A percentile compares a stretch with the other conserved stretches of the same genome.
Conservation (phyloP, 2,888 invertebrate genomes). For the Pterostichus madidus region DNA sequence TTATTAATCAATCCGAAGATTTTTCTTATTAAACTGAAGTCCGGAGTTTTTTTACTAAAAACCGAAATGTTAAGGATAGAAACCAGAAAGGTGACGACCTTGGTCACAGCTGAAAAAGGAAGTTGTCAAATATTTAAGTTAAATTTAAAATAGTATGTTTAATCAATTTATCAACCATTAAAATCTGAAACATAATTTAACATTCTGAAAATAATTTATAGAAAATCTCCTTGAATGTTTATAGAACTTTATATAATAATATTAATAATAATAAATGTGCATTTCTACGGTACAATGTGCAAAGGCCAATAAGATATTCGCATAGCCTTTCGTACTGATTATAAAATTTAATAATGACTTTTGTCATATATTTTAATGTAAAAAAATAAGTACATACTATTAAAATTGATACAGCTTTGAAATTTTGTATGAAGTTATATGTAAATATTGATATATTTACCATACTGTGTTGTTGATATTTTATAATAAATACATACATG, state of each 20-base stretch:
- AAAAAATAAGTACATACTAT: slow-evolving; percentile 36
- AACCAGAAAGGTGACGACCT: no score
- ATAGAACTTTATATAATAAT: slow-evolving; percentile 36
- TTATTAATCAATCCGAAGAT: no score
- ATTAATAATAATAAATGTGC: slow-evolving; percentile 26
- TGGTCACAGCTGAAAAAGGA: no score
- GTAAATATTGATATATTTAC: slow-evolving; percentile 65
- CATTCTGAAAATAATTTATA: neutral
- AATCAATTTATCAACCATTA: no score
- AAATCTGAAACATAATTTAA: neutral
- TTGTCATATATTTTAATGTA: slow-evolving; percentile 55
- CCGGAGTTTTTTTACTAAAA: no score
- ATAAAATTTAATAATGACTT: slow-evolving; percentile 49
- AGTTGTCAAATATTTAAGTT: no score
- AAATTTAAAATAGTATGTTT: no score
- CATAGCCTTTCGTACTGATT: slow-evolving; percentile 43
- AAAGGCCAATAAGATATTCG: slow-evolving; percentile 41
- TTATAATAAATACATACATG: slow-evolving; percentile 63
- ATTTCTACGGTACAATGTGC: slow-evolving; percentile 46
- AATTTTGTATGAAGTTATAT: slow-evolving; percentile 65
- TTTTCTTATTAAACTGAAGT: no score
- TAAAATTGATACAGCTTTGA: slow-evolving; percentile 54
- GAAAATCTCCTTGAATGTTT: slow-evolving; percentile 17
- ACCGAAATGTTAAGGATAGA: no score
- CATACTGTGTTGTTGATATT: slow-evolving; percentile 63